A percentile compares a stretch with the other conserved stretches of the same genome.
phyloP scores from a whole-genome alignment of 1,140 invertebrate genomes.

The Drosophila littoralis region DNA sequence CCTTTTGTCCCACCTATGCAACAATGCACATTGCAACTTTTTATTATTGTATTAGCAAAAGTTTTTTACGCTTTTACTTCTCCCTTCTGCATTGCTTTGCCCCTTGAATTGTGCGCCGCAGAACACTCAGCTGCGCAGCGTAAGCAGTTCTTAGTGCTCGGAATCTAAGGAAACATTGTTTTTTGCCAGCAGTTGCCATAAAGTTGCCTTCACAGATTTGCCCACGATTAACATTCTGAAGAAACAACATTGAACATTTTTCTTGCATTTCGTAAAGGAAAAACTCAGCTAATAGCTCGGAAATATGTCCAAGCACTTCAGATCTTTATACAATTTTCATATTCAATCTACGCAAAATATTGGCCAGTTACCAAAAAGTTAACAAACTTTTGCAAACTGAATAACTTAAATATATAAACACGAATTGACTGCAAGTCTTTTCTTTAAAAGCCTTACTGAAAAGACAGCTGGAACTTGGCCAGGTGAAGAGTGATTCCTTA shows the following conservation, averaged over 20 bases:
- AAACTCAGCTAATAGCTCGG: no score
- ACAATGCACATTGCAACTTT: conserved; percentile 75
- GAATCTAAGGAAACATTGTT: conserved; percentile 11
- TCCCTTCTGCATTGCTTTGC: conserved; percentile 34
- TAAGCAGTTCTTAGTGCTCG: neutral
- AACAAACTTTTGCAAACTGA: no score
- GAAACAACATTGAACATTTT: neutral
- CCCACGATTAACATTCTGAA: neutral
- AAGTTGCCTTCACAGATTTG: conserved; percentile 5
- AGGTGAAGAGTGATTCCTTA: no score
- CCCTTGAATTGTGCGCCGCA: conserved; percentile 17
- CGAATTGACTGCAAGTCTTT: no score
- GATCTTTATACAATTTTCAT: no score
- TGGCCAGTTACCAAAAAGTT: no score
- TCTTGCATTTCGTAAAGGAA: no score
- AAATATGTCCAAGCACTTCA: no score
- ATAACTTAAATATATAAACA: no score
- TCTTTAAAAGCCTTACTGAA: no score
- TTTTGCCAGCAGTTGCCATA: neutral
- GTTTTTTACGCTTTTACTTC: conserved; percentile 70
- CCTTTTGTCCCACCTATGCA: conserved; percentile 30
- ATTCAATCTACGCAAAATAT: no score
- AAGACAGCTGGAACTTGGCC: no score
- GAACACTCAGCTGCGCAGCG: conserved; percentile 1
- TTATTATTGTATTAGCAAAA: conserved; percentile 81